Base-by-base conservation (phyloP, 1,140 invertebrate species). In the Drosophila kurseongensis region DNA sequence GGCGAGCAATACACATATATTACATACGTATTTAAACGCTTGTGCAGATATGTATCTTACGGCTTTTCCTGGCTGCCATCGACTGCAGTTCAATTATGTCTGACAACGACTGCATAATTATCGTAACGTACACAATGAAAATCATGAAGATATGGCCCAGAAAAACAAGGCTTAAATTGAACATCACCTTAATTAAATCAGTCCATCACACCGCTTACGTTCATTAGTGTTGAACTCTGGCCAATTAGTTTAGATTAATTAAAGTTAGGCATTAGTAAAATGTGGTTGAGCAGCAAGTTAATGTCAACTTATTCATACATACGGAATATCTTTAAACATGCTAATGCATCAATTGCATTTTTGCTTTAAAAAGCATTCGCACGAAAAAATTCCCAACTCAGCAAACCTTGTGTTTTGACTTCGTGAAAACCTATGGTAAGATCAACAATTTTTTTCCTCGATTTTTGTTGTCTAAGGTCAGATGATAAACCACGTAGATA, bases 41-140 rank as follows among this genome's bases (percentile, higher is more conserved):
- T 36, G 8, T 41, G 47, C 48, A 32, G 27, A 14, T 18, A 18
- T 44, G 45, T 38, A 23, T 40, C n/a, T 35, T 13, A 16, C 50
- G 58, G 42, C 57, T 45, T 23, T 18, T n/a, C 16, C 56, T 14
- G 58, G 9, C 65, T 65, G 65, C 29, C 51, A 57, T 41, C 36
- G 65, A 56, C 65, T 58, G 36, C 18, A 29, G 52, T 71, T 71
- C 36, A 71, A 71, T 58, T 58, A 71, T 50, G 51, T n/a, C 52
- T 18, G 66, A 58, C 60, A 74, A 61, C 69, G 67, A 69, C 18
- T 23, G 27, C 32, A 27, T 72, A 73, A 60, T 71, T 58, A 71
- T 58, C 29, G 35, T 41, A 35, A 40, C 36, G 14, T 32, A n/a
- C 16, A 57, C 50, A 57, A 57, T 69, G 65, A 71, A 67, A 69